Conservation (phyloP, 2,888 invertebrate species). For the Drosophila limbata region DNA sequence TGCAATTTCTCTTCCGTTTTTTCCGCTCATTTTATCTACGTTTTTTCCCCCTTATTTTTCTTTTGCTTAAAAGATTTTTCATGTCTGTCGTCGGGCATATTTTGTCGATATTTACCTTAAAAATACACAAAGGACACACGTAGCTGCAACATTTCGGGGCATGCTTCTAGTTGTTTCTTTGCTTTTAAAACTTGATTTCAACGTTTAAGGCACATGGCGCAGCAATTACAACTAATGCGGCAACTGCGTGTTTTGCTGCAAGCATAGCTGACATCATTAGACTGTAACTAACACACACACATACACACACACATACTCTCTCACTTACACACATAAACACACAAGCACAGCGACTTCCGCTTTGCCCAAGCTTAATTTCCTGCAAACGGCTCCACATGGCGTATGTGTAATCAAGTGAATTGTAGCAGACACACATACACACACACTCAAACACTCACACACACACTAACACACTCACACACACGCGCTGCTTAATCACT, state of each 20-base stretch:
- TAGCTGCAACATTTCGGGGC: constrained; percentile 24
- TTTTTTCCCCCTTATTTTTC: constrained; percentile 37
- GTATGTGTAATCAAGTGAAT: constrained; percentile 79
- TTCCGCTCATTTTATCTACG: not conserved
- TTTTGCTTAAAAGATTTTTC: constrained; percentile 33
- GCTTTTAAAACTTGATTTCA: constrained; percentile 28
- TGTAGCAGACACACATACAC: constrained; percentile 37
- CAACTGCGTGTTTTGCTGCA: constrained; percentile 72
- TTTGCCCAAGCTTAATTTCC: constrained; percentile 76
- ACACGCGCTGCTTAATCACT: constrained; percentile 69
- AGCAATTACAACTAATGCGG: constrained; percentile 77
- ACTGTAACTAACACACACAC: constrained; percentile 31
- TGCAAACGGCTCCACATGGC: constrained; percentile 68
- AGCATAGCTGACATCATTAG: constrained; percentile 76
- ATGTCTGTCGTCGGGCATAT: constrained; percentile 57
- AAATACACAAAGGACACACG: constrained; percentile 64
- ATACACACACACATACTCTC: constrained; percentile 12
- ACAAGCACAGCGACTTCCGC: constrained; percentile 63
- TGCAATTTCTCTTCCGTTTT: constrained; percentile 39
- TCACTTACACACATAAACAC: constrained; percentile 2
- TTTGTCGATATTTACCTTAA: constrained; percentile 71
- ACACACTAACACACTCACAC: constrained; percentile 15
- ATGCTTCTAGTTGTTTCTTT: constrained; percentile 15
- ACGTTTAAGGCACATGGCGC: constrained; percentile 42
- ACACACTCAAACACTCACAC: constrained; percentile 10